Evolutionary conservation across 2,797 vertebrate genomes (phyloP).

Genomic region (Chelonia mydas): DNA sequence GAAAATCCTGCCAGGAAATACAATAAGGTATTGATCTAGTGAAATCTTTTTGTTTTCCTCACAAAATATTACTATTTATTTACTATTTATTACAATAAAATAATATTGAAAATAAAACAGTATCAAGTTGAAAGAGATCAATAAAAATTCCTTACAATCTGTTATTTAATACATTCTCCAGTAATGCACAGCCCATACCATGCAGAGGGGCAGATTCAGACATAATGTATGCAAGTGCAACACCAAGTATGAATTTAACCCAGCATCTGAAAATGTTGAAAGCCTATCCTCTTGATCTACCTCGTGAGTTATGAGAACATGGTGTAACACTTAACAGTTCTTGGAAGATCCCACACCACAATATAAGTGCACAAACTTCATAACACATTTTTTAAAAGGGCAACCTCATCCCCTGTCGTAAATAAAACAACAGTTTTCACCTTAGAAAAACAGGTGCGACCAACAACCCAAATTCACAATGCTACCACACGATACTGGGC

Average conservation of each 20-base stretch:
- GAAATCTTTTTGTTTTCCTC: not conserved
- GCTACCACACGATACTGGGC: not conserved
- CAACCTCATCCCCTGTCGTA: not conserved
- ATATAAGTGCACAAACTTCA: not conserved
- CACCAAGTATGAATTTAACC: not conserved
- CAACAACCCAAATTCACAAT: not conserved
- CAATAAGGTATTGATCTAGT: not conserved
- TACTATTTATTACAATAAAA: too few species aligned
- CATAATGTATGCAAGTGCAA: accelerated
- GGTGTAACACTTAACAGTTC: not conserved
- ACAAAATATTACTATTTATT: not conserved
- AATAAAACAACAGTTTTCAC: not conserved
- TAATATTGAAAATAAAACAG: not conserved
- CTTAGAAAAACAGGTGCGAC: not conserved
- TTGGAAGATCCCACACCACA: not conserved
- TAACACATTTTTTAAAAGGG: not conserved
- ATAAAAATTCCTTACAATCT: not conserved
- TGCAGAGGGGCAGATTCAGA: not conserved
- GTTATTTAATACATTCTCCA: not conserved
- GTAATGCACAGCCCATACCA: not conserved
- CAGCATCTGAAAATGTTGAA: accelerated
- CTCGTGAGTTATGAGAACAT: not conserved
- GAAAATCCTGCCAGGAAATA: constrained; percentile 46
- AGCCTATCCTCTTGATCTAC: accelerated
- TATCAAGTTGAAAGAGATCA: not conserved